Evolutionary conservation across 2,113 vertebrate species (phyloP), one percentile per base, ranked within the genome.

Genomic region (Phaethon lepturus): DNA sequence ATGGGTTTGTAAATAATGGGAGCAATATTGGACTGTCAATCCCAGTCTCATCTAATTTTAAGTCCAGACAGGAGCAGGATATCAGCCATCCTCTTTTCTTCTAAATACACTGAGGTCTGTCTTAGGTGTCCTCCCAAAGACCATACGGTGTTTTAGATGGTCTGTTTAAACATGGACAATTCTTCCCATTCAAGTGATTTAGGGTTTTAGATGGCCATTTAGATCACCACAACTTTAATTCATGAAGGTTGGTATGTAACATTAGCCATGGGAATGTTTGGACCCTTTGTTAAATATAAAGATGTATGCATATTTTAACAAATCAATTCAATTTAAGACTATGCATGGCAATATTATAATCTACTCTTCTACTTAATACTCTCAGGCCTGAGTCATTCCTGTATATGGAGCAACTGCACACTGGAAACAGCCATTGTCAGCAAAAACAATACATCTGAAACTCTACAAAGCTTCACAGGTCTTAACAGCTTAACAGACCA

Each of bases 401-500:
- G 3, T 58, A 44, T 31, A 25, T 4, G 38, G 45, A 82, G 35
- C 45, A 87, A 31, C 38, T 60, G 64, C 45, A 62, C 25, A 42
- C 31, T 85, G n/a, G 50, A 93, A 95, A 73, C 35, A 69, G 50
- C 66, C 45, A 17, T 45, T 58, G 84, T 86, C 81, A 96, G 89
- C 38, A 93, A 90, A 95, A 92, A 3, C 10, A 55, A 72, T 25
- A n/a, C 42, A 55, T 89, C 53, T 76, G 55, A 90, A 93, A 93
- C 23, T 74, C 80, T 73, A 33, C 63, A 94, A 95, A 92, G 49
- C 85, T 79, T 96, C 42, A 53, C 35, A 92, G 88, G 71, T 42
- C 67, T 93, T 94, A 94, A 64, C 35, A 45, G 58, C 74, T 94
- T 91, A 94, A 72, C 60, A 95, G 49, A 91, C 59, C 77, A 49